Base-by-base conservation (phyloP, 2,797 vertebrate genomes). In the Arctocebus calabarensis region DNA sequence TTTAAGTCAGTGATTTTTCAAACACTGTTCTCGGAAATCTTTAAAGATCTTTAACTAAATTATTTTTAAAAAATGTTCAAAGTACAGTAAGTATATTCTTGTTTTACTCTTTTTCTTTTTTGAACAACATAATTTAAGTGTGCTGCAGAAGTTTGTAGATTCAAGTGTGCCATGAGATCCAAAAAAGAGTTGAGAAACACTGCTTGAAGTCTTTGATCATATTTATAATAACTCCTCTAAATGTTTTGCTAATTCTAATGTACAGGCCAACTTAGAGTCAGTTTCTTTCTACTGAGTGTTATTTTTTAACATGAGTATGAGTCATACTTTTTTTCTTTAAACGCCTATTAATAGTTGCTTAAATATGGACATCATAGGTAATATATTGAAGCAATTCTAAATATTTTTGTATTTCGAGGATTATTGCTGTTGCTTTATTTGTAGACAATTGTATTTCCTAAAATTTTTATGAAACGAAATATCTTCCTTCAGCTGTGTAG, bases 311-410 rank as follows among this genome's bases (percentile, higher is more conserved):
- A 45, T 75, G 23, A 86, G 0, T 52, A 32, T 84, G 27, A 45
- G 43, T 64, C 86, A n/a, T 77, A 68, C 1, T 45, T 92, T 64
- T 37, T 88, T 88, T 83, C 25, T 94, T 59, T 84, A 19, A 94
- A 48, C 57, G 71, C 23, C 34, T 88, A 79, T 10, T 73, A 29
- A 78, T 79, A 91, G 71, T 64, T 64, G 29, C 12, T 94, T 91
- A 20, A 75, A 78, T 83, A 8, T 73, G 27, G n/a, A 84, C 27
- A 27, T 59, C 25, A 9, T 66, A 37, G 25, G 34, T 88, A 82
- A 48, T 77, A 68, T 55, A 29, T 29, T 87, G 1, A 71, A 81
- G 23, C 40, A 84, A 37, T 84, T 84, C 14, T 79, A 37, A 78
- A n/a, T 59, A 83, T 22, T 88, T 78, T 64, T 83, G 3, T 90